Conservation (phyloP, 2,797 vertebrate species). For the Argyrosomus regius region DNA sequence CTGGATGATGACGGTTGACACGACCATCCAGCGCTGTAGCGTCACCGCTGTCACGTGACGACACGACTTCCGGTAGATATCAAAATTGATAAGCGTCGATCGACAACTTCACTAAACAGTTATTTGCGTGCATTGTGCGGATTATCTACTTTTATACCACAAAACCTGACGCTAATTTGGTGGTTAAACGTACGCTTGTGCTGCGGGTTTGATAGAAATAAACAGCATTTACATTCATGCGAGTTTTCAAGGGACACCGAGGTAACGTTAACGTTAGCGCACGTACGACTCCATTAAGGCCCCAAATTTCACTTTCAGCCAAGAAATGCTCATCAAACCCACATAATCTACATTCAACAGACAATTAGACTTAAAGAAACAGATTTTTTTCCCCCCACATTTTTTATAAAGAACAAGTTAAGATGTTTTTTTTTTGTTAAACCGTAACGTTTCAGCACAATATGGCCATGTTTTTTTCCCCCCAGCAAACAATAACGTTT, state of each 20-base stretch:
- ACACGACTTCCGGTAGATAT: conserved; percentile 53
- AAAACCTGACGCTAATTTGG: accelerated
- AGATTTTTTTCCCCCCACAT: too few species aligned
- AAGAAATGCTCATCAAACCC: not conserved
- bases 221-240: not conserved
- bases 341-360: accelerated
- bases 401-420: not conserved
- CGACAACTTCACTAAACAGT: not conserved
- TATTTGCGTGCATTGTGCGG: not conserved
- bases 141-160: not conserved
- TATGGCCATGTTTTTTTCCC: not conserved
- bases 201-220: not conserved
- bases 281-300: conserved; percentile 8
- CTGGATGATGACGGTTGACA: not conserved
- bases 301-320: conserved; percentile 6
- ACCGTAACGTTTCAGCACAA: not conserved
- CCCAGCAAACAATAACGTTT: conserved; percentile 16
- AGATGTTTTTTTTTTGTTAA: too few species aligned
- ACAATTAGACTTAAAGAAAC: accelerated
- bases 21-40: not conserved
- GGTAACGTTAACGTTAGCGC: not conserved
- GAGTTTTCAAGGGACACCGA: not conserved
- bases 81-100: not conserved
- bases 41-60: not conserved
- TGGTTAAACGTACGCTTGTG: not conserved